Evolutionary conservation across 2,888 invertebrate species (phyloP).

Genomic region (Rhodophaea formosa): DNA sequence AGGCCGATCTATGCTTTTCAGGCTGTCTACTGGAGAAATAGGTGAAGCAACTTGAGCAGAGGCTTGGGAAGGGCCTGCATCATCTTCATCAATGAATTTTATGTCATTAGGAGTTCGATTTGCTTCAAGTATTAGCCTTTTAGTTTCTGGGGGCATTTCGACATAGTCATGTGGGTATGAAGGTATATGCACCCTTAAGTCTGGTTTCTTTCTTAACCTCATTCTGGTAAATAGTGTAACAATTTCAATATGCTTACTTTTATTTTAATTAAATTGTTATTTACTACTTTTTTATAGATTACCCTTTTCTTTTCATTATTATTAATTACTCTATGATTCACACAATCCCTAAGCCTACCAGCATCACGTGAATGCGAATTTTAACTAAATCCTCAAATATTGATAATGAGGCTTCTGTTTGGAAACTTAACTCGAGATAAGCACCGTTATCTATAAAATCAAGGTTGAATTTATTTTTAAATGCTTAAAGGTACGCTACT

Average conservation of each 20-base stretch:
- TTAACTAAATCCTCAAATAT: constrained; percentile 25
- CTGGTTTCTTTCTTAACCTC: constrained; percentile 63
- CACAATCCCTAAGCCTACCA: background rate
- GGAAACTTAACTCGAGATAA: constrained; percentile 20
- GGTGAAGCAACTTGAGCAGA: constrained; percentile 53
- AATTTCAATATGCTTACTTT: background rate
- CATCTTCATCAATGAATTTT: constrained; percentile 45
- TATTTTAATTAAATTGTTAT: too few species aligned
- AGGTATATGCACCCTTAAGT: constrained; percentile 60
- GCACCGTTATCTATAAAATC: constrained; percentile 15
- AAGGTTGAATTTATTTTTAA: constrained; percentile 6
- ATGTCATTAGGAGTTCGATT: constrained; percentile 40
- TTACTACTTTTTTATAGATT: too few species aligned
- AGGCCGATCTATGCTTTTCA: constrained; percentile 34
- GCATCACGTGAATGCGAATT: constrained; percentile 15
- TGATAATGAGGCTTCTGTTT: constrained; percentile 10
- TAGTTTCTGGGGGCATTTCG: constrained; percentile 62
- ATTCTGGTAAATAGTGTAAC: constrained; percentile 32
- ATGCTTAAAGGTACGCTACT: background rate
- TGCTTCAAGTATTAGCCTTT: constrained; percentile 44
- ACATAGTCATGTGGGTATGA: constrained; percentile 67
- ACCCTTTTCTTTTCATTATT: background rate
- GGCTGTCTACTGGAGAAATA: background rate
- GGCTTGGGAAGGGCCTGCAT: constrained; percentile 22
- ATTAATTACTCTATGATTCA: background rate